Conservation (phyloP, 2,888 invertebrate species). For the Synergus gifuensis region DNA sequence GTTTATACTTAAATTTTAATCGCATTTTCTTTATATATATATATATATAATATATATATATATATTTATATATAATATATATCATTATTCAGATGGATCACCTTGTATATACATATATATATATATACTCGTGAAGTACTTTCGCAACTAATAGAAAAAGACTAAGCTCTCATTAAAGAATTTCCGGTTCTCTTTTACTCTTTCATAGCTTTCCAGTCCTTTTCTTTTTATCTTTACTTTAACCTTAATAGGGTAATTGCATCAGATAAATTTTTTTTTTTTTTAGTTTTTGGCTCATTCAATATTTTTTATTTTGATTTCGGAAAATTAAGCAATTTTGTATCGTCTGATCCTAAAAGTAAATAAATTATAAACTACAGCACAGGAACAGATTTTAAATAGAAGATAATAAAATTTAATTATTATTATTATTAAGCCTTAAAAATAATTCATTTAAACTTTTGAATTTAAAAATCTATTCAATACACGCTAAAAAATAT, state of each 20-base stretch:
- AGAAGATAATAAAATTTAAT: not conserved
- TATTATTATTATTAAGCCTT: too few relatives aligned
- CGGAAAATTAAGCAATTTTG: not conserved
- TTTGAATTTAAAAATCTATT: not conserved
- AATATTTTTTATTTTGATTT: not conserved
- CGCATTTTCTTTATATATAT: slow-evolving; percentile 62
- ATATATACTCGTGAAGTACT: slow-evolving; percentile 67
- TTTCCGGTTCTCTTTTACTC: slow-evolving; percentile 27
- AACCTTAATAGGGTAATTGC: slow-evolving; percentile 29
- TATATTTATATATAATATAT: slow-evolving; percentile 64
- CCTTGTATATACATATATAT: slow-evolving; percentile 60
- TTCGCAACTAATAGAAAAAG: slow-evolving; percentile 71
- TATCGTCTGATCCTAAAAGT: not conserved
- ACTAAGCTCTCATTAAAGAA: slow-evolving; percentile 71
- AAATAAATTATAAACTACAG: not conserved
- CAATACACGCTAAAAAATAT: not conserved
- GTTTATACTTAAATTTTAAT: slow-evolving; percentile 70
- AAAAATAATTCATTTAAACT: not conserved
- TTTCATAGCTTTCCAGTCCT: slow-evolving; percentile 41
- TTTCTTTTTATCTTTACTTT: slow-evolving; percentile 12
- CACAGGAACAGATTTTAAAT: not conserved
- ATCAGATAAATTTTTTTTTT: not conserved
- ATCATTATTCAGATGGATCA: slow-evolving; percentile 63
- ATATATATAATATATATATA: slow-evolving; percentile 58
- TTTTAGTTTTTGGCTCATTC: not conserved